Percentiles rank a stretch among this genome's conserved stretches.
These are phyloP conservation scores for Protomyctophum bolini DNA, from an alignment of 2,113 vertebrate genomes.

Conservation along the genomic window DNA sequence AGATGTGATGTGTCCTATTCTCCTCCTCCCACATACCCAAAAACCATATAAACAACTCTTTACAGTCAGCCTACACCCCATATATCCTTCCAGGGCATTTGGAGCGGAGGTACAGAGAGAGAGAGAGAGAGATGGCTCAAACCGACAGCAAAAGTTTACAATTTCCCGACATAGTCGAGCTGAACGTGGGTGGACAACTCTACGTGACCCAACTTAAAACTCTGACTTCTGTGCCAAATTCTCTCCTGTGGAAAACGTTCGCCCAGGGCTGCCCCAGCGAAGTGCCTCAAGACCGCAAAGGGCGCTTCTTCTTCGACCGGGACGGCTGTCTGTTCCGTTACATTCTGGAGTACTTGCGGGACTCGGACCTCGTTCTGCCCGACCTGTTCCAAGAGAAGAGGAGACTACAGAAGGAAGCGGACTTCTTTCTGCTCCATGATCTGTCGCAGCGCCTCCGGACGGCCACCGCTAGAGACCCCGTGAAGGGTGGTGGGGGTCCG, in stretches of 20 bases:
- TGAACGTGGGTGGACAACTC: conserved; percentile 95
- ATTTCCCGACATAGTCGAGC: conserved; percentile 92
- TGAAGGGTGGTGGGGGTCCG: conserved; percentile 78
- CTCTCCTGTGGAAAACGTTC: conserved; percentile 91
- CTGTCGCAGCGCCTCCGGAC: conserved; percentile 83
- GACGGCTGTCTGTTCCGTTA: conserved; percentile 97
- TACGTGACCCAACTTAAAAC: conserved; percentile 93
- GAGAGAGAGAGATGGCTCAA: conserved; percentile 68
- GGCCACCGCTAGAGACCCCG: conserved; percentile 75
- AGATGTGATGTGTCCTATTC: no score
- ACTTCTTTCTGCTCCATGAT: conserved; percentile 91
- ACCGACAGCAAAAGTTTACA: conserved; percentile 43
- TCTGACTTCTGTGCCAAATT: conserved; percentile 87
- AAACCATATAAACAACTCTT: no score
- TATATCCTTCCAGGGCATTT: no score
- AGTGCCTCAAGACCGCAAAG: conserved; percentile 91
- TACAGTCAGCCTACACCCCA: no score
- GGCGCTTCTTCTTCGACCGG: conserved; percentile 94
- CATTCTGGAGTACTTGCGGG: conserved; percentile 93
- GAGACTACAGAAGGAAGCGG: conserved; percentile 90
- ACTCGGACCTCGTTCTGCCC: conserved; percentile 89
- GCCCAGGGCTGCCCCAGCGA: conserved; percentile 81
- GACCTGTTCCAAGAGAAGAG: conserved; percentile 91
- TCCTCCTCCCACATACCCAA: no score
- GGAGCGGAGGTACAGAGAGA: not conserved